Conservation (phyloP, 2,888 invertebrate species). For the Syrphus vitripennis region DNA sequence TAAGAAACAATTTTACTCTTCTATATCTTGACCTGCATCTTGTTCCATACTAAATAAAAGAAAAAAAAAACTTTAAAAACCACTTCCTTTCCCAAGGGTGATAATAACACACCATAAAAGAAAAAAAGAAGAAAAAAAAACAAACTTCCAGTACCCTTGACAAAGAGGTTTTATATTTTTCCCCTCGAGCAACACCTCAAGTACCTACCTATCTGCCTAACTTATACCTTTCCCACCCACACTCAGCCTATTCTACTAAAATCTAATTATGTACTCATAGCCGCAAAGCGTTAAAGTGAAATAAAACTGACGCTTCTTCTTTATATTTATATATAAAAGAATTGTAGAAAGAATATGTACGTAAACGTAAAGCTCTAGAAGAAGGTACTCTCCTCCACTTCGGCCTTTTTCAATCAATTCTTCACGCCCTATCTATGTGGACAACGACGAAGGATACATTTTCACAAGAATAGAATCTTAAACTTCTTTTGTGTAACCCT, state of each 20-base stretch:
- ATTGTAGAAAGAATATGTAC: not conserved
- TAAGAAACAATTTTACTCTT: not conserved
- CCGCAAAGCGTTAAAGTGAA: constrained; percentile 36
- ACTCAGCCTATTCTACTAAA: constrained; percentile 1
- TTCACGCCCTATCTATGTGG: not conserved
- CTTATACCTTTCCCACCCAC: not conserved
- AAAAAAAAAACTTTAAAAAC: not conserved
- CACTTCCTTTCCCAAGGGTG: constrained; percentile 4
- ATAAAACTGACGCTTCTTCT: constrained; percentile 3
- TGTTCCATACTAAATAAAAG: not conserved
- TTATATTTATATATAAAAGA: not conserved
- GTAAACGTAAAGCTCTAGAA: too few species aligned
- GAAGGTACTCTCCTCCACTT: not conserved
- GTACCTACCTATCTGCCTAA: not conserved
- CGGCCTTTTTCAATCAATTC: constrained; percentile 25
- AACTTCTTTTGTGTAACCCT: constrained; percentile 17
- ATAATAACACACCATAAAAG: constrained; percentile 15
- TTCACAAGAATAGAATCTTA: not conserved
- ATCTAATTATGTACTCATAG: constrained; percentile 38
- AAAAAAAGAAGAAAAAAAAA: too few species aligned
- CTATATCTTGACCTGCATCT: constrained; percentile 6
- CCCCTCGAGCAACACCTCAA: not conserved
- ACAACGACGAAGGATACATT: not conserved
- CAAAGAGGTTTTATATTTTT: constrained; percentile 7
- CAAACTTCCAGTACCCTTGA: constrained; percentile 4